Base-by-base conservation (phyloP, 2,113 vertebrate species). In the Ibidorhyncha struthersii region DNA sequence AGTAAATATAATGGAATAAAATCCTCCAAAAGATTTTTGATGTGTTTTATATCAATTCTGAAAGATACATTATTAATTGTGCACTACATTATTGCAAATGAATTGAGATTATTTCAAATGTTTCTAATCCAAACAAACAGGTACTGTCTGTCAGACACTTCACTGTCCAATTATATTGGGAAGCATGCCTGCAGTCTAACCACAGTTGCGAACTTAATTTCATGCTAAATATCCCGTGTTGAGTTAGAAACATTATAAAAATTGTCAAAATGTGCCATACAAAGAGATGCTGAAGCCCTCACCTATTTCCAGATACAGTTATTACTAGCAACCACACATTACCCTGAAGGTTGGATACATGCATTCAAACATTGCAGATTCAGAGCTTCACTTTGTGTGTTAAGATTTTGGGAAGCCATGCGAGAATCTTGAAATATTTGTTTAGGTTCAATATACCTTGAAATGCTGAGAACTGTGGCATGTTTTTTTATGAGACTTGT, bases 41-140 rank as follows among this genome's bases (percentile, higher is more conserved):
- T 91, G 20, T 80, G 62, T 53, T 91, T 82, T 73, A 58, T 93
- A 89, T 81, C 9, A 22, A 45, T 86, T 96, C 53, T 65, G 22
- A 93, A 91, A 93, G n/a, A 71, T 22, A 92, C 32, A 76, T 83
- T 73, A 93, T 81, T 77, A 86, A 73, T 61, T 92, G 17, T 58
- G 34, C 16, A 65, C 40, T 55, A 62, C 20, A 10, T 71, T 67
- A 45, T 26, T 87, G 12, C 12, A 79, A 94, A 76, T 53, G 2
- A 70, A 85, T 67, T 76, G 14, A 94, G 86, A 81, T 78, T 18
- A 71, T 95, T 85, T 94, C 15, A 59, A 41, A 69, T n/a, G 18
- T 49, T 93, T 96, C 58, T 62, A 86, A 82, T 84, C 55, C 76
- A 86, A 92, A 90, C 38, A 85, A 85, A 83, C 34, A 86, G 27